Conservation (phyloP, 2,113 vertebrate genomes). For the Podilymbus podiceps region DNA sequence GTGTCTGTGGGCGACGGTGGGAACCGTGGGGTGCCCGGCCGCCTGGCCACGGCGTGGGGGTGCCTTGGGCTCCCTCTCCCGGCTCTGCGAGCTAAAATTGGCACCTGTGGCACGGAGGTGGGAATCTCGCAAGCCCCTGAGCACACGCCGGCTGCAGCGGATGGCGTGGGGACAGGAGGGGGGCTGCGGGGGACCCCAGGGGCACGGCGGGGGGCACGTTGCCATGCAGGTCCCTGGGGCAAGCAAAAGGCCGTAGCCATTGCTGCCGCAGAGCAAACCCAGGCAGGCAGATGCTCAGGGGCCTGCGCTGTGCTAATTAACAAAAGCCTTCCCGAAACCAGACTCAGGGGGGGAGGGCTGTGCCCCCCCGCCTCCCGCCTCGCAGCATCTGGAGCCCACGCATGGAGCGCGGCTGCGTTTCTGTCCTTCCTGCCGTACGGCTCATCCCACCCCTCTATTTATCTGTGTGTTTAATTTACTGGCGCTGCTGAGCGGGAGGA, state of each 20-base stretch:
- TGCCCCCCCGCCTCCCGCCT: fast-evolving
- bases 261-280: not conserved
- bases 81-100: not conserved
- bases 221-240: not conserved
- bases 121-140: fast-evolving
- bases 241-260: fast-evolving
- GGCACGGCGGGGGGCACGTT: not conserved
- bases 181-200: not conserved
- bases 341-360: no score
- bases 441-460: not conserved
- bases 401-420: fast-evolving
- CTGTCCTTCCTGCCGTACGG: not conserved
- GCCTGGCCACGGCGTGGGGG: no score
- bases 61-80: slow-evolving; percentile 16
- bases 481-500: not conserved
- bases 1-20: not conserved
- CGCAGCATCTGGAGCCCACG: not conserved
- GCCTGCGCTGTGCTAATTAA: not conserved
- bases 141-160: fast-evolving
- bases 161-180: not conserved
- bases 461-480: fast-evolving
- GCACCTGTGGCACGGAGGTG: fast-evolving
- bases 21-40: no score
- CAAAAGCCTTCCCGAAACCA: not conserved
- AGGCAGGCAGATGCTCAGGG: not conserved